Evolutionary conservation across 2,113 vertebrate genomes (phyloP).

Genomic region (Callopanchax toddi): DNA sequence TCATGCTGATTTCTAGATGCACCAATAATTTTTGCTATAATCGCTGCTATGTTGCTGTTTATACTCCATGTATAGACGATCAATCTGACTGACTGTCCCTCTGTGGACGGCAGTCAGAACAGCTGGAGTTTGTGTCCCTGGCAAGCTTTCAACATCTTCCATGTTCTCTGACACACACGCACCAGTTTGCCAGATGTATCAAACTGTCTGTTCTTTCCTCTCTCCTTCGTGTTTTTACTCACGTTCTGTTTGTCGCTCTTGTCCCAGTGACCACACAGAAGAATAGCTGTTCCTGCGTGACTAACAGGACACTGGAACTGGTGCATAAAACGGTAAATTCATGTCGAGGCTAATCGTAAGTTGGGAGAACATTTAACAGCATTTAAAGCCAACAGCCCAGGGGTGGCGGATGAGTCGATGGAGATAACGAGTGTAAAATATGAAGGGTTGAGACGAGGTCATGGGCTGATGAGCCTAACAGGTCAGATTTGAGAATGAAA

Average conservation of each 20-base stretch:
- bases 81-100: slow-evolving; percentile 10
- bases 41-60: no score
- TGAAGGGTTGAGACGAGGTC: no score
- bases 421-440: background rate
- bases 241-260: slow-evolving; percentile 13
- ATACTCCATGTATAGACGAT: slow-evolving; percentile 7
- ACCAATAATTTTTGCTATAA: no score
- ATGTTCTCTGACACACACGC: background rate
- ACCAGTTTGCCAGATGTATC: background rate
- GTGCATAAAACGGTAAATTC: background rate
- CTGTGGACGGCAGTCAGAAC: slow-evolving; percentile 20
- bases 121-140: slow-evolving; percentile 26
- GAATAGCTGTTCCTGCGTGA: background rate
- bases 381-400: background rate
- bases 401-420: slow-evolving; percentile 1
- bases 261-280: slow-evolving; percentile 12
- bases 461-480: no score
- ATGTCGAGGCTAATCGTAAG: slow-evolving; percentile 14
- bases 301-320: background rate
- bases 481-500: background rate
- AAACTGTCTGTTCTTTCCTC: background rate
- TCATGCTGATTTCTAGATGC: no score
- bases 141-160: slow-evolving; percentile 32
- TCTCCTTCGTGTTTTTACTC: slow-evolving; percentile 25
- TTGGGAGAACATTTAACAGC: no score